Evolutionary conservation across 1,140 invertebrate species (phyloP), one percentile per base, ranked within the genome.

Genomic region (Aleiodes sp.): DNA sequence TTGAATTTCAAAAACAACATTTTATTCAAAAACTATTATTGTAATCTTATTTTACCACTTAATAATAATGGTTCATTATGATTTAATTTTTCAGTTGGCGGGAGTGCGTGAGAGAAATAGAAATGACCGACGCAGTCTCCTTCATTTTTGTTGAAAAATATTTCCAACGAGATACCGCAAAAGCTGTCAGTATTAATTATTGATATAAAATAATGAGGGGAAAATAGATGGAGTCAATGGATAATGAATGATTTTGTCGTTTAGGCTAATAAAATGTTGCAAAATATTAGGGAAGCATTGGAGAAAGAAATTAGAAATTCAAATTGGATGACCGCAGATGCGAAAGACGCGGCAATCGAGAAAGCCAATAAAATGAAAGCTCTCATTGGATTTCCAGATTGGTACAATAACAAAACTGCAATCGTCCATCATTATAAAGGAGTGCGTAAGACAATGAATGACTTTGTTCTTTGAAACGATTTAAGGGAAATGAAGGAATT

Each of bases 381-480:
- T 61, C 88, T 91, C 73, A 89, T 93, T 72, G 92, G 91, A 19
- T 93, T 90, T 77, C 90, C 91, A 8, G 63, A 66, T 31, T 72
- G 71, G 71, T 72, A 70, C 35, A 66, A 61, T 24, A 65, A 72
- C 26, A 52, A 61, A 33, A 72, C 62, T 4, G 14, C 26, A 57
- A 41, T 72, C 21, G 52, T 57, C 0, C 63, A 66, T 52, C 24
- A n/a, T 33, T 72, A 72, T 59, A 72, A 72, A 56, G 71, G 71
- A 64, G 70, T 72, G 65, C 10, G 21, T 41, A 8, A 41, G 10
- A 6, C 31, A 4, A 6, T 35, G 4, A 6, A 35, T 35, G 4
- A 35, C 10, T n/a, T n/a, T n/a, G n/a, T n/a, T n/a, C n/a, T n/a
- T n/a, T n/a, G n/a, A n/a, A n/a, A n/a, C n/a, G n/a, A n/a, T n/a